A percentile compares a stretch with the other conserved stretches of the same genome.
These are phyloP conservation scores for Schizaphis graminum DNA, from an alignment of 2,888 invertebrate species.

Conservation along the genomic window DNA sequence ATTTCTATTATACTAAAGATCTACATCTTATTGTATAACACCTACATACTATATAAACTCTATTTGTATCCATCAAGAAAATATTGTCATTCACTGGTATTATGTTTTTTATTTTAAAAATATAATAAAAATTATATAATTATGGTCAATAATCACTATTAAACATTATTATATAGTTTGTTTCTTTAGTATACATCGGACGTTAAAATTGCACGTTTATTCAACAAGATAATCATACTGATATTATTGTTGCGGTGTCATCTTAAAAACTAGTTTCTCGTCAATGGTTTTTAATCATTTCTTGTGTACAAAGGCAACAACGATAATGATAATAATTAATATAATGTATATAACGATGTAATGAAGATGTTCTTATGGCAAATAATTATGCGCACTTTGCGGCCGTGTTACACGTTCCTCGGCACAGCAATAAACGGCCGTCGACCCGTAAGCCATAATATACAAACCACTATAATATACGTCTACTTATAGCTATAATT, in stretches of 20 bases:
- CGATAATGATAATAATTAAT: background rate
- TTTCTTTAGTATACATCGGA: background rate
- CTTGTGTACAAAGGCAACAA: background rate
- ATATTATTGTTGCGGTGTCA: background rate
- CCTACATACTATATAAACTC: too few species aligned
- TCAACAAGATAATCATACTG: background rate
- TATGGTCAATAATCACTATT: background rate
- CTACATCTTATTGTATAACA: too few species aligned
- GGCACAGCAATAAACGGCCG: slow-evolving; percentile 23
- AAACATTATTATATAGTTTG: too few species aligned
- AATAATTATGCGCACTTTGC: background rate
- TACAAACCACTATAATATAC: background rate
- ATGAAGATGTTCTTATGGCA: background rate
- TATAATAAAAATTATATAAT: background rate
- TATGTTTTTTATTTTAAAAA: background rate
- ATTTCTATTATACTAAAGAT: too few species aligned
- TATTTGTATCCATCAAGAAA: background rate
- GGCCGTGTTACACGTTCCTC: background rate
- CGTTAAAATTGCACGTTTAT: background rate
- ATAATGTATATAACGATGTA: background rate
- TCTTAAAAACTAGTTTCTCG: background rate
- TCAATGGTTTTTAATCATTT: background rate
- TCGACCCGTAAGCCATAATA: slow-evolving; percentile 4
- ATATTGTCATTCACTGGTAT: background rate
- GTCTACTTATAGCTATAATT: background rate